Percentiles rank a stretch among this genome's conserved stretches.
These are phyloP conservation scores for Eclectus roratus DNA, from an alignment of 2,113 vertebrate genomes.

Conservation along the genomic window DNA sequence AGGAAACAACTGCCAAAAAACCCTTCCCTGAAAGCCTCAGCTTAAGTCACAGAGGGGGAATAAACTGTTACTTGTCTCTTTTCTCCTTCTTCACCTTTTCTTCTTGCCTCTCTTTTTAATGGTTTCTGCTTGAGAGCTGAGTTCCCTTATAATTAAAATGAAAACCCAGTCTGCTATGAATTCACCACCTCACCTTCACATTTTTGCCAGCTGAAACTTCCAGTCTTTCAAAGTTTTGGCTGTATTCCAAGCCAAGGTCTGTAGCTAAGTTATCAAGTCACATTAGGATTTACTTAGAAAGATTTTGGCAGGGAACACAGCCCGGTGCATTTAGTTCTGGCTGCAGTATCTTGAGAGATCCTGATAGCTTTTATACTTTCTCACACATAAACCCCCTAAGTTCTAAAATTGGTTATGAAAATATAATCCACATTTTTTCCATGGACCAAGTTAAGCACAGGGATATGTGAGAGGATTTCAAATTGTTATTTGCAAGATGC, in stretches of 20 bases:
- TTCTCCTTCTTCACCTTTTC: not conserved
- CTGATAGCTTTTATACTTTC: constrained; percentile 46
- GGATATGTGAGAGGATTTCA: not conserved
- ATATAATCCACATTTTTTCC: constrained; percentile 26
- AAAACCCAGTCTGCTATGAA: not conserved
- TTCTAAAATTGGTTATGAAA: constrained; percentile 35
- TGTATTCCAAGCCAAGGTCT: constrained; percentile 15
- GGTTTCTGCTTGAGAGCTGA: not conserved
- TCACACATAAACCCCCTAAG: not conserved
- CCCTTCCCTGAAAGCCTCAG: not conserved
- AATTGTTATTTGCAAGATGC: not conserved
- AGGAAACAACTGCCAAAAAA: not conserved
- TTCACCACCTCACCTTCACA: not conserved
- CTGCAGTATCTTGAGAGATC: constrained; percentile 42
- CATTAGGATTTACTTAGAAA: constrained; percentile 46
- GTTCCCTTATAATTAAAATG: not conserved
- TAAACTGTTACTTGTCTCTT: not conserved
- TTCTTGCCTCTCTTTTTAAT: not conserved
- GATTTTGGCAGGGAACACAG: constrained; percentile 34
- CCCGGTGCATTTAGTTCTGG: not conserved
- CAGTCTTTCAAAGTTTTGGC: constrained; percentile 39
- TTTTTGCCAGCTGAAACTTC: constrained; percentile 31
- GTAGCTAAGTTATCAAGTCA: constrained; percentile 54
- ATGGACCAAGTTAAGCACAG: not conserved
- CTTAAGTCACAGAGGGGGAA: not conserved